Evolutionary conservation across 2,113 vertebrate genomes (phyloP).

Genomic region (Syngnathus scovelli): DNA sequence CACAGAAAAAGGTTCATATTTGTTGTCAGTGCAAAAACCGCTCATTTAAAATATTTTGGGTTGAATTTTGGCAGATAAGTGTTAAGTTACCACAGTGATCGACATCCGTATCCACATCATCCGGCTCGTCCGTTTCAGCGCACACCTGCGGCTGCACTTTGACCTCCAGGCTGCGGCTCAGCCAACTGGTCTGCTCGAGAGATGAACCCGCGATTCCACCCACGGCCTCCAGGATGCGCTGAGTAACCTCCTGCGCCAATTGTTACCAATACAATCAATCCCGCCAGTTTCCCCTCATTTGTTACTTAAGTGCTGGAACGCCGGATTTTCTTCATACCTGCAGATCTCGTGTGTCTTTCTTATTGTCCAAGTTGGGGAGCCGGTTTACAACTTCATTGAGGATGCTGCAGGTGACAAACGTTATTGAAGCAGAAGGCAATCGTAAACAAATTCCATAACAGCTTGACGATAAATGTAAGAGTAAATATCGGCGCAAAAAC

Average conservation of each 20-base stretch:
- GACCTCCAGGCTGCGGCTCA: conserved; percentile 93
- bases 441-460: not conserved
- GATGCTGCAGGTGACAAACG: conserved; percentile 69
- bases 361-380: conserved; percentile 86
- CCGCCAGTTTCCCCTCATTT: not conserved
- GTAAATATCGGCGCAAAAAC: conserved; percentile 17
- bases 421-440: not conserved
- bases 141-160: conserved; percentile 91
- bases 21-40: not conserved
- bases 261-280: not conserved
- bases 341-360: conserved; percentile 88
- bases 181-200: conserved; percentile 96
- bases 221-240: conserved; percentile 88
- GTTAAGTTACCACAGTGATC: conserved; percentile 68
- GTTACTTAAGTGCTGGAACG: not conserved
- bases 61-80: not conserved
- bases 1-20: not conserved
- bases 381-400: conserved; percentile 90
- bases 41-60: not conserved
- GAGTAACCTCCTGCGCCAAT: conserved; percentile 82
- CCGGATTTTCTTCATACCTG: conserved; percentile 72
- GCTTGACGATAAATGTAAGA: not conserved
- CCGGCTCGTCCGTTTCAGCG: conserved; percentile 74
- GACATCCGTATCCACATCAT: conserved; percentile 67
- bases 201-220: conserved; percentile 90